Base-by-base conservation (phyloP, 1,140 invertebrate genomes). In the Drosophila biarmipes region DNA sequence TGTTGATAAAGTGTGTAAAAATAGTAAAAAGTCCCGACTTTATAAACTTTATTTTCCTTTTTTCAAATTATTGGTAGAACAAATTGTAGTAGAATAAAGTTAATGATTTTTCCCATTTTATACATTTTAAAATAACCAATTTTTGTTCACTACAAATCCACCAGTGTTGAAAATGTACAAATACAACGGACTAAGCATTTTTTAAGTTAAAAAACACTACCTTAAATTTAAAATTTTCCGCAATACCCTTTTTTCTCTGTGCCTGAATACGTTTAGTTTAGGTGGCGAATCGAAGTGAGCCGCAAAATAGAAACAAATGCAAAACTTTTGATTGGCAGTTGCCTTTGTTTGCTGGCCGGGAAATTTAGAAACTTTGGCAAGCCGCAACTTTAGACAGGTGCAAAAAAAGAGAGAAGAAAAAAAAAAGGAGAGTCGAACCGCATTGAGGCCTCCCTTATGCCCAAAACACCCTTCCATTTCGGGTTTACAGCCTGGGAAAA, bases 281-380 rank as follows among this genome's bases (percentile, higher is more conserved):
- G 43, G 37, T 55, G 63, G 42, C 12, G 15, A 45, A 51, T 72
- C 21, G 49, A 53, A 68, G 62, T 45, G 54, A 61, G 48, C 37
- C 45, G 17, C 63, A 75, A 45, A 48, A 73, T 62, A 56, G 61
- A 63, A 75, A 71, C 55, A 55, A 66, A 52, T 63, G 43, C 53
- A 58, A 81, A 86, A 78, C 59, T 87, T 87, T 86, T 86, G 82
- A 86, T 86, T 86, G 82, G 82, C 82, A 87, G 82, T 63, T 81
- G 80, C 58, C 66, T 64, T 80, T 85, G 61, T 73, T 57, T 73
- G 57, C 53, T 54, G 46, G 56, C 19, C 57, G 53, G 58, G 38
- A 59, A 73, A 72, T 59, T 68, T 58, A 34, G 55, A 46, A 69
- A 80, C 19, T 77, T 78, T 68, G 57, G 21, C 67, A 59, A 58